Evolutionary conservation across 2,797 vertebrate genomes (phyloP).

Genomic region (Enteromius treurensis): DNA sequence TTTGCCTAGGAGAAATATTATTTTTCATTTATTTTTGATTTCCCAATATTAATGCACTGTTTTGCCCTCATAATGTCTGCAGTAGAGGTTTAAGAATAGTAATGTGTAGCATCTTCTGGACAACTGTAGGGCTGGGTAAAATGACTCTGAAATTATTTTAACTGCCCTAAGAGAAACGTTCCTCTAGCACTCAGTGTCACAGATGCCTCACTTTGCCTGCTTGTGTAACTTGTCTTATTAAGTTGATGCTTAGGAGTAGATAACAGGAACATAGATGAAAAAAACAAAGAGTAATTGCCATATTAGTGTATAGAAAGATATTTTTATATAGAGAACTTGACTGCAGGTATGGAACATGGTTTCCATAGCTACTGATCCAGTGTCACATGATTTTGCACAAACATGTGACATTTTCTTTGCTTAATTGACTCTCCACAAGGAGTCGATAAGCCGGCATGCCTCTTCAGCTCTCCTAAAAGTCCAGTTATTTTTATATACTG

Average conservation of each 20-base stretch:
- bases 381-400: constrained; percentile 20
- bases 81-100: neutral
- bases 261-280: neutral
- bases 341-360: constrained; percentile 47
- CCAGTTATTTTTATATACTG: neutral
- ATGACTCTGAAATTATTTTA: constrained; percentile 10
- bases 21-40: neutral
- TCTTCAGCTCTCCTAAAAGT: neutral
- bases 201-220: neutral
- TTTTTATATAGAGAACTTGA: constrained; percentile 8
- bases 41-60: too few relatives aligned
- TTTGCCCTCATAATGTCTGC: neutral
- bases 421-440: constrained; percentile 31
- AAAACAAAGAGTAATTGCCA: constrained; percentile 4
- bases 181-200: neutral
- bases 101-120: neutral
- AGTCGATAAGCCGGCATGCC: neutral
- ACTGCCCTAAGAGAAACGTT: neutral
- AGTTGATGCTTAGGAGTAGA: neutral
- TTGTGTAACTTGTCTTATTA: constrained; percentile 17
- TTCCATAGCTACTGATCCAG: constrained; percentile 44
- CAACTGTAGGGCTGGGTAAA: neutral
- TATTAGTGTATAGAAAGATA: neutral
- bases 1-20: neutral
- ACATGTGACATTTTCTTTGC: constrained; percentile 26